phyloP scores from a whole-genome alignment of 2,113 vertebrate genomes.

The Malurus cyaneus region DNA sequence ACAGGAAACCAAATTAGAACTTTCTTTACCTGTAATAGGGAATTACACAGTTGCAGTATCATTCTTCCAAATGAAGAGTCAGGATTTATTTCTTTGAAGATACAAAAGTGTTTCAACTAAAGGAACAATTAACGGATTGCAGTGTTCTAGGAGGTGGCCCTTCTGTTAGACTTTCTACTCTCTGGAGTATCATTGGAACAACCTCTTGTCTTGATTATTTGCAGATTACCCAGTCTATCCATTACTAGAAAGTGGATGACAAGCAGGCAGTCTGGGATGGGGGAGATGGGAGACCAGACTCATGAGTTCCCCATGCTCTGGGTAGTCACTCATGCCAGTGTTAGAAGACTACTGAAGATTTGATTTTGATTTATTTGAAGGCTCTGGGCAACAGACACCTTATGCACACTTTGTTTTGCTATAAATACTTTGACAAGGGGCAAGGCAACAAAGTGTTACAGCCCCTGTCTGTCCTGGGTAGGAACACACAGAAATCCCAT shows the following conservation, averaged over 20 bases:
- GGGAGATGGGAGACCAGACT: background rate
- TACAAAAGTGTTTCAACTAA: background rate
- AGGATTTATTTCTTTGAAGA: background rate
- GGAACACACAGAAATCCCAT: background rate
- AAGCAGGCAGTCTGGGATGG: background rate
- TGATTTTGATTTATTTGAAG: background rate
- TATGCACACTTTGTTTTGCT: background rate
- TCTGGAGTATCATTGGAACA: background rate
- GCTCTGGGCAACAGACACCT: background rate
- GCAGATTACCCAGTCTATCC: background rate
- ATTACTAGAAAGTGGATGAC: background rate
- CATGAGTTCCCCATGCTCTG: background rate
- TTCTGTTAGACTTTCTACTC: background rate
- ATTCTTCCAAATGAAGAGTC: background rate
- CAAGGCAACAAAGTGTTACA: background rate
- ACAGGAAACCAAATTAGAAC: background rate
- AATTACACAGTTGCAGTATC: background rate
- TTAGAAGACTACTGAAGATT: background rate
- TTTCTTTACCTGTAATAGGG: background rate
- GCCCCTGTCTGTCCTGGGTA: background rate
- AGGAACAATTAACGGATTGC: background rate
- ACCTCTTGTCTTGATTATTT: background rate
- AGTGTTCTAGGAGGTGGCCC: background rate
- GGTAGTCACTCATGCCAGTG: background rate
- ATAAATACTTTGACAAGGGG: background rate